Evolutionary conservation across 2,113 vertebrate species (phyloP).

Genomic region (Pagrus major): DNA sequence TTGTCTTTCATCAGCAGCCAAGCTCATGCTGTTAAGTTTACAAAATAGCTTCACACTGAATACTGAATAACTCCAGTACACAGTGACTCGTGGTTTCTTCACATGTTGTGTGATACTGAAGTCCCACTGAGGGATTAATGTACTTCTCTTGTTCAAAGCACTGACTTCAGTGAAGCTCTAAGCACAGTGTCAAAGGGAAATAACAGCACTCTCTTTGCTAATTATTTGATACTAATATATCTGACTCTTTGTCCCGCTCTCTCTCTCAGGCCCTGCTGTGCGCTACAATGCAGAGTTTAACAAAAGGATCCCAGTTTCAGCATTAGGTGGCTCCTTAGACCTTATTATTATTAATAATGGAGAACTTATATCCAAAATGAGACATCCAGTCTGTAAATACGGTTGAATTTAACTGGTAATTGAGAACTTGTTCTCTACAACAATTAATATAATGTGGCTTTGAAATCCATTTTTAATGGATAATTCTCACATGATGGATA

Average conservation of each 20-base stretch:
- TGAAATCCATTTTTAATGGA: background rate
- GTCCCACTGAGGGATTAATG: background rate
- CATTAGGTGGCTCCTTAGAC: constrained; percentile 80
- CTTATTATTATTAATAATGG: constrained; percentile 15
- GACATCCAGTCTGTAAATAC: background rate
- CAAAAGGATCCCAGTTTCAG: constrained; percentile 83
- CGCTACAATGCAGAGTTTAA: constrained; percentile 81
- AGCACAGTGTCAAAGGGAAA: background rate
- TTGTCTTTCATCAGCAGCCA: background rate
- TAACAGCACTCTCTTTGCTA: no score
- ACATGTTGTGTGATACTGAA: background rate
- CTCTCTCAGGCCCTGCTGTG: constrained; percentile 83
- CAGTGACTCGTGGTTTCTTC: background rate
- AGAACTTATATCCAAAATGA: constrained; percentile 65
- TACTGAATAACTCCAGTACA: background rate
- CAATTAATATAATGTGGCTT: background rate
- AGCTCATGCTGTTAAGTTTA: background rate
- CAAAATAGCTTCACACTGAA: background rate
- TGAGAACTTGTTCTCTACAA: background rate
- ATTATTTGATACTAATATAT: constrained; percentile 8
- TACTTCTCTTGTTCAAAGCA: background rate
- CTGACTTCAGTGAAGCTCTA: background rate
- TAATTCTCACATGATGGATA: background rate
- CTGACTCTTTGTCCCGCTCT: constrained; percentile 50
- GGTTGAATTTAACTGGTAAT: background rate